A percentile compares a stretch with the other conserved stretches of the same genome.
Evolutionary conservation across 1,140 invertebrate species (phyloP).

Genomic region (Lordiphosa mommai): DNA sequence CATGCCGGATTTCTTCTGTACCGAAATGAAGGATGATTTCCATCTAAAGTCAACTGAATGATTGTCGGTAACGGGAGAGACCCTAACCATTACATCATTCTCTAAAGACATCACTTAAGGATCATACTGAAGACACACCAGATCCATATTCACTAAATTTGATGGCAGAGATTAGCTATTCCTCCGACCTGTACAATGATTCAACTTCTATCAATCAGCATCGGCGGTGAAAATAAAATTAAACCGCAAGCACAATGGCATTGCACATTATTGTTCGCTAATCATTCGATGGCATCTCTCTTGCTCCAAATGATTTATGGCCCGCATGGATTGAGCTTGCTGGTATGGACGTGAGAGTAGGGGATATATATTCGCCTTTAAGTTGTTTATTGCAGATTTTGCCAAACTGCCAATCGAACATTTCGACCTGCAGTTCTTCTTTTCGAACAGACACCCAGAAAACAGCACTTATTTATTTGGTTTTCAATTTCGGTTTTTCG

Average conservation of each 20-base stretch:
- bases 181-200: no score
- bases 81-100: no score
- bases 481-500: conserved; percentile 36
- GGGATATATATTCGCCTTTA: background rate
- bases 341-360: conserved; percentile 13
- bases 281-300: conserved; percentile 26
- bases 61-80: no score
- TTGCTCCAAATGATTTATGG: conserved; percentile 34
- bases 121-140: no score
- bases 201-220: no score
- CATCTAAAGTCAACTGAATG: no score
- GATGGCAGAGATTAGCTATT: no score
- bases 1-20: no score
- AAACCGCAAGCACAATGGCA: background rate
- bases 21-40: no score
- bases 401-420: conserved; percentile 29
- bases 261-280: conserved; percentile 28
- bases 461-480: conserved; percentile 48
- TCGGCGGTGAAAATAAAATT: no score
- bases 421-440: conserved; percentile 12
- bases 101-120: no score
- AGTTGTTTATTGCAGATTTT: conserved; percentile 32
- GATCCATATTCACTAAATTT: no score
- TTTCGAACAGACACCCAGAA: background rate
- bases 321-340: conserved; percentile 28